These are phyloP conservation scores for Steinernema khuongi DNA, from an alignment of 1,140 invertebrate species.

Conservation along the genomic window DNA sequence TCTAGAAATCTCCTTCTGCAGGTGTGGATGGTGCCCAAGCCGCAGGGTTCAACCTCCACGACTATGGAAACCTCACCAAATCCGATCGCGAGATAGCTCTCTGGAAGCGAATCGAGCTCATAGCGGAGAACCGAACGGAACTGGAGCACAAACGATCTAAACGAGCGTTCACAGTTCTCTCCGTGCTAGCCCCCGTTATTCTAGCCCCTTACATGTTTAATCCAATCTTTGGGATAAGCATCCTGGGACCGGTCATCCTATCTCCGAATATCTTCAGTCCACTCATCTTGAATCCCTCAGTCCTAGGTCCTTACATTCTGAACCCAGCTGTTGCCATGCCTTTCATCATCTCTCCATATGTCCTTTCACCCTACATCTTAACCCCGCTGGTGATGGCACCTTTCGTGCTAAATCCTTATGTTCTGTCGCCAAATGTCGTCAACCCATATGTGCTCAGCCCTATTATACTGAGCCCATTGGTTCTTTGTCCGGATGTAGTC, in stretches of 20 bases:
- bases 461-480: constrained; percentile 43
- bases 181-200: constrained; percentile 33
- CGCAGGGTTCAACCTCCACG: not conserved
- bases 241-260: constrained; percentile 38
- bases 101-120: constrained; percentile 50
- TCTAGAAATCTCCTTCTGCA: not conserved
- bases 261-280: constrained; percentile 52
- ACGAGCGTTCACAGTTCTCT: constrained; percentile 17
- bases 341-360: constrained; percentile 38
- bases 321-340: constrained; percentile 36
- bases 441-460: constrained; percentile 52
- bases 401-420: constrained; percentile 50
- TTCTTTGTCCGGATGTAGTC: constrained; percentile 34
- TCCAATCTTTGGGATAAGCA: constrained; percentile 40
- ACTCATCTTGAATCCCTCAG: constrained; percentile 49
- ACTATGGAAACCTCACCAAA: not conserved
- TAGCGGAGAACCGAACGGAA: constrained; percentile 49
- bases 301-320: constrained; percentile 37
- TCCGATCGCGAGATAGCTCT: constrained; percentile 16
- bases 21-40: not conserved
- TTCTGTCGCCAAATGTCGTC: constrained; percentile 51
- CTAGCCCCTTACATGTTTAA: constrained; percentile 54
- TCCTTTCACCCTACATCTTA: constrained; percentile 39
- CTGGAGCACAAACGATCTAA: constrained; percentile 16
- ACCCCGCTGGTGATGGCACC: constrained; percentile 49